Percentiles rank a stretch among this genome's conserved stretches.
Conservation (phyloP, 2,113 vertebrate species). For the Burhinus oedicnemus region DNA sequence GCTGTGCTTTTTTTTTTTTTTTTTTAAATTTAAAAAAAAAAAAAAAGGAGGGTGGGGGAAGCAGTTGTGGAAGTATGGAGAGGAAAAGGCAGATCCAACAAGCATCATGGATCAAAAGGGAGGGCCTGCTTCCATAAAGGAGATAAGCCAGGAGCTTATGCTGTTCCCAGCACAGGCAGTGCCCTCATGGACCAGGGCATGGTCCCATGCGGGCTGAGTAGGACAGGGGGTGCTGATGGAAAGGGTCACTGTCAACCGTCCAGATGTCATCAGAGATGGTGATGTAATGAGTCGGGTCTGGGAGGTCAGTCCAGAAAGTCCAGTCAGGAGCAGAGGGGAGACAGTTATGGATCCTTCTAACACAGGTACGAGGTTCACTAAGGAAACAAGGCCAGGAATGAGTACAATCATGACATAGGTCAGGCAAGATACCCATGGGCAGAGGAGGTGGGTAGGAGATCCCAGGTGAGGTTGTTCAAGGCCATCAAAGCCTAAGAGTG, state of each 20-base stretch:
- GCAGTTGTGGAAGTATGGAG: background rate
- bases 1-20: accelerated
- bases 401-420: background rate
- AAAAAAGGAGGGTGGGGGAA: background rate
- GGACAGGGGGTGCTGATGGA: background rate
- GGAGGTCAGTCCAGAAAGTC: background rate
- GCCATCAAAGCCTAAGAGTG: background rate
- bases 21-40: background rate
- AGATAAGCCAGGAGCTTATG: background rate
- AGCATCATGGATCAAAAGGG: background rate
- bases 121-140: background rate
- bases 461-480: background rate
- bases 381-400: background rate
- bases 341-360: background rate
- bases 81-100: background rate
- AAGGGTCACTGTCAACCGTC: background rate
- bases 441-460: background rate
- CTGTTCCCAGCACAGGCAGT: background rate
- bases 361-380: background rate
- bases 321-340: background rate
- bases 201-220: background rate
- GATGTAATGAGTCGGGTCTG: background rate
- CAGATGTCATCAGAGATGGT: background rate
- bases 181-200: background rate
- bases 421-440: background rate